Conservation (phyloP, 2,797 vertebrate genomes). For the Mycteria americana region DNA sequence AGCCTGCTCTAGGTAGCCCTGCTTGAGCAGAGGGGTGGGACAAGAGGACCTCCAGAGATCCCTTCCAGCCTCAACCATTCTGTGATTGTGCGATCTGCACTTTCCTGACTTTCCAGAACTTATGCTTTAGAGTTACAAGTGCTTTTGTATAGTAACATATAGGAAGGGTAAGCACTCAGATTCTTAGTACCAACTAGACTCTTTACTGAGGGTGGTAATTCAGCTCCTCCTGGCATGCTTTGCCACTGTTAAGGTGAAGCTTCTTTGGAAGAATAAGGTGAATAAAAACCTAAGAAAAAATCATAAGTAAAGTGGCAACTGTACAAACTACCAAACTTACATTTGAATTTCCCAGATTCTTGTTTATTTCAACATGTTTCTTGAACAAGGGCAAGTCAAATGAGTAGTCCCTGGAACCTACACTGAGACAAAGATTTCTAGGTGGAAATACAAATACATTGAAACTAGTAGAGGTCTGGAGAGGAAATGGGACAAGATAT, state of each 20-base stretch:
- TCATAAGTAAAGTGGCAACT: not conserved
- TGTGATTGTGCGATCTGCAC: not conserved
- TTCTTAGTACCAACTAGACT: not conserved
- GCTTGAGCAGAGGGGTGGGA: not conserved
- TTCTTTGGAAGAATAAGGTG: not conserved
- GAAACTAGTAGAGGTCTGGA: not conserved
- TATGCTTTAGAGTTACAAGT: not conserved
- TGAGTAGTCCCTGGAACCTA: not conserved
- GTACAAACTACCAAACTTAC: not conserved
- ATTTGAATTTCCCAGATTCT: not conserved
- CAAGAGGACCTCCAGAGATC: not conserved
- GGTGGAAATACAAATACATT: not conserved
- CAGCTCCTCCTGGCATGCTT: not conserved
- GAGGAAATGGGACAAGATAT: not conserved
- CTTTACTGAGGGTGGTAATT: not conserved
- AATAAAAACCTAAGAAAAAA: not conserved
- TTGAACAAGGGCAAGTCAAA: not conserved
- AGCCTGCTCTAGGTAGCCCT: not conserved
- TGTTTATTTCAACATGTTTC: not conserved
- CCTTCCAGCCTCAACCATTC: not conserved
- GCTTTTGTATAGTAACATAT: not conserved
- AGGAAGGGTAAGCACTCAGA: not conserved
- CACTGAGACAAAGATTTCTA: not conserved
- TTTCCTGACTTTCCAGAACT: not conserved
- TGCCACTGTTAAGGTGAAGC: not conserved